A percentile compares a stretch with the other conserved stretches of the same genome.
These are phyloP conservation scores for Orycteropus afer DNA, from an alignment of 2,113 vertebrate species.

Conservation along the genomic window DNA sequence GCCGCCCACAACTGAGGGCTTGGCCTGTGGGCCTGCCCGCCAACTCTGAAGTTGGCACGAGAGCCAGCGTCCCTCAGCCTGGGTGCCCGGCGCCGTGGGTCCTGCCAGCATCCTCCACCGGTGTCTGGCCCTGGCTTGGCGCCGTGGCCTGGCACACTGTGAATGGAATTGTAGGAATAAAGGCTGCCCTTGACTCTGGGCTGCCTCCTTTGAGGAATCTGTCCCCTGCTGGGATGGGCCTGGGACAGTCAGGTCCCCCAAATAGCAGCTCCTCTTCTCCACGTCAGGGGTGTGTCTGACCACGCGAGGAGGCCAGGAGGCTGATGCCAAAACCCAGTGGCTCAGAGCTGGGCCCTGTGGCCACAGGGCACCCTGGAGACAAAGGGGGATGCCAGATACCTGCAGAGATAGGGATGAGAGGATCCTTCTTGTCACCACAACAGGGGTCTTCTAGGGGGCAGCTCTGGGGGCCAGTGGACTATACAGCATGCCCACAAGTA, in stretches of 20 bases:
- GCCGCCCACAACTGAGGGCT: not conserved
- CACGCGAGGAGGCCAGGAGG: not conserved
- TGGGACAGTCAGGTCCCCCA: too few relatives aligned
- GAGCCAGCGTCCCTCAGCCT: not conserved
- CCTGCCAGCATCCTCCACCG: not conserved
- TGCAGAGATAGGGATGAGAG: not conserved
- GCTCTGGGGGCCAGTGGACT: too few relatives aligned
- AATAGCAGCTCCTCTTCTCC: not conserved
- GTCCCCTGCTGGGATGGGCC: not conserved
- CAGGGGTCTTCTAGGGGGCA: accelerated
- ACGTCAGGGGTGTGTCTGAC: not conserved
- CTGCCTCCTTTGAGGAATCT: not conserved
- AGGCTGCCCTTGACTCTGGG: not conserved
- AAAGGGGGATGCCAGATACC: not conserved
- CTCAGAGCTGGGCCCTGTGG: not conserved
- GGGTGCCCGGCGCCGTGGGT: not conserved
- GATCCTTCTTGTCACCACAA: not conserved
- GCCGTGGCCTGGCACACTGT: not conserved
- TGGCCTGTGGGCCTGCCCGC: not conserved
- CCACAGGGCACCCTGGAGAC: not conserved
- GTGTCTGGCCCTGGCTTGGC: not conserved
- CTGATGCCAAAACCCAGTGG: not conserved
- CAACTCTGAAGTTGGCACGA: not conserved
- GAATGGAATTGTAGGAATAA: not conserved
- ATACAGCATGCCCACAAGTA: not conserved